Conservation (phyloP, 2,888 invertebrate genomes). For the Theristus sp. region DNA sequence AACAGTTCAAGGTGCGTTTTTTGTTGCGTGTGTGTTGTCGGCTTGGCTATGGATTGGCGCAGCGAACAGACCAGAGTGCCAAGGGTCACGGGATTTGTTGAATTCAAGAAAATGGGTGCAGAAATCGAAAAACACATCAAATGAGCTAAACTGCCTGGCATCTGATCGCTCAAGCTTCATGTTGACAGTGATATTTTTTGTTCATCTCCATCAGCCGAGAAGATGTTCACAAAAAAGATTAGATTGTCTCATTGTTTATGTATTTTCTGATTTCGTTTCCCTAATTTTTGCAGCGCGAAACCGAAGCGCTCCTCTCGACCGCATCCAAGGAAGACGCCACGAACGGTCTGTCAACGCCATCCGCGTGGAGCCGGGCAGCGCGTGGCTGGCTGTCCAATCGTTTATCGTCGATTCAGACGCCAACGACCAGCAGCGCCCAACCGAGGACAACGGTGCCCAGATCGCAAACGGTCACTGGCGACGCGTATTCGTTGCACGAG, state of each 20-base stretch:
- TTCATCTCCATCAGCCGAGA: not conserved
- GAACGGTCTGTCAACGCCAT: not conserved
- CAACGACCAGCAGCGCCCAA: no score
- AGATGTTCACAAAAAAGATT: no score
- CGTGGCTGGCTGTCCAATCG: not conserved
- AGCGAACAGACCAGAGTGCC: not conserved
- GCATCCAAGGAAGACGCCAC: not conserved
- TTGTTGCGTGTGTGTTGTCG: not conserved
- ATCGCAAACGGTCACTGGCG: not conserved
- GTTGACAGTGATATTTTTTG: no score
- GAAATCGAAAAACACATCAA: no score
- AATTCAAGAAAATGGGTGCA: no score
- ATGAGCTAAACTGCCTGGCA: no score
- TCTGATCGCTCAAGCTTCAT: no score
- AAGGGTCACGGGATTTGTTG: no score
- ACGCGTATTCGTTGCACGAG: no score
- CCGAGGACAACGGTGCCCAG: not conserved
- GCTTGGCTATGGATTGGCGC: not conserved
- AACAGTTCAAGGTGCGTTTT: not conserved
- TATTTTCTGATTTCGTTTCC: no score
- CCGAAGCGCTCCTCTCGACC: not conserved
- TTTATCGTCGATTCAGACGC: not conserved
- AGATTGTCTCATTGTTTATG: no score
- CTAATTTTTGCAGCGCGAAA: no score
- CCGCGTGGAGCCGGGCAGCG: not conserved